Base-by-base conservation (phyloP, 2,888 invertebrate genomes). In the Lamellibrachia columna region DNA sequence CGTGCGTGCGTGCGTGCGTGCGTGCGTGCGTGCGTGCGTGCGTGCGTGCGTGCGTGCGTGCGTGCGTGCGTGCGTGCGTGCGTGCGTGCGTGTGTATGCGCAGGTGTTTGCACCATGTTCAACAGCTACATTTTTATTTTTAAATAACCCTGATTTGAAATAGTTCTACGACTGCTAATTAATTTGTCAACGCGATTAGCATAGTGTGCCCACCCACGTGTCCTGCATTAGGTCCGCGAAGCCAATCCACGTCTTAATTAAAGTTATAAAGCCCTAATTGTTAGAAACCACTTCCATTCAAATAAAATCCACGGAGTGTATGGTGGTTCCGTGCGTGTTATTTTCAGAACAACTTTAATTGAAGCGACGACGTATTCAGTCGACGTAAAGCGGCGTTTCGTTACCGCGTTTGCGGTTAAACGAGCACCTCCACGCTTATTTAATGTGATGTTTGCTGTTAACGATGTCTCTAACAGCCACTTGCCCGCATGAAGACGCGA, bases 401-500 rank as follows among this genome's bases (percentile, higher is more conserved):
- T 75, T 75, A 75, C 75, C 40, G 15, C 75, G 75, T 75, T 75
- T 75, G 75, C 75, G 75, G 75, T 22, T 15, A 15, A 75, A 75
- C 75, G 75, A 75, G 22, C 75, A 75, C 15, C 75, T 75, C 75
- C n/a, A 75, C n/a, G 75, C 22, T 15, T 11, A 11, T n/a, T 75
- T 75, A 75, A 75, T 75, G 75, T n/a, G 75, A 75, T 22, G 75
- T 75, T 75, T 75, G 75, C 75, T 75, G 15, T 75, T 75, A 75
- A 75, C 75, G 75, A 75, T n/a, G 75, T 75, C 75, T 22, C 75
- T 75, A 75, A 75, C 75, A 55, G 15, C 75, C n/a, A 6, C 40
- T 75, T n/a, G 75, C 75, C 75, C 75, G 75, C 75, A 75, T 75
- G 75, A 75, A 75, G 75, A 75, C 75, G 22, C 15, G 75, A 15